Conservation (phyloP, 2,888 invertebrate species). For the Philhelius pedissequus region DNA sequence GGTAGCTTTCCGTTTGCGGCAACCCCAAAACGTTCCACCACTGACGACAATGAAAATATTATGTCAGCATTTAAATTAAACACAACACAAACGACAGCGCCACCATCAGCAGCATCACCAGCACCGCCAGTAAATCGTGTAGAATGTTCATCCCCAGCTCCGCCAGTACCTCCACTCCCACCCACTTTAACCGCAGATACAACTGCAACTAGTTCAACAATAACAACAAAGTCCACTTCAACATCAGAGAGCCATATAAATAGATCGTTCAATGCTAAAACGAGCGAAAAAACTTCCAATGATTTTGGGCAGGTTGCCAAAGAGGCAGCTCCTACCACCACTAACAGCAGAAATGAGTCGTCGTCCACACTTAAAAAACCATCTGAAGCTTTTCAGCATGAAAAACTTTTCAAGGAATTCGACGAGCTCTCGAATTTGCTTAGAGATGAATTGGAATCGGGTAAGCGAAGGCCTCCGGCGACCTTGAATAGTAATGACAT, state of each 20-base stretch:
- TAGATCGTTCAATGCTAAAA: constrained; percentile 59
- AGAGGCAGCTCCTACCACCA: constrained; percentile 71
- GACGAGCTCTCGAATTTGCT: constrained; percentile 77
- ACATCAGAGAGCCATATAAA: constrained; percentile 67
- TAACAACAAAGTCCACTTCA: constrained; percentile 63
- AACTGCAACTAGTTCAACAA: constrained; percentile 45
- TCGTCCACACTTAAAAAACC: constrained; percentile 47
- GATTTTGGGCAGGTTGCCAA: constrained; percentile 79
- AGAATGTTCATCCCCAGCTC: constrained; percentile 50
- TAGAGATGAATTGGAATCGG: constrained; percentile 74
- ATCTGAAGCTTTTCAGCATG: constrained; percentile 72
- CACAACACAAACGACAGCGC: constrained; percentile 64
- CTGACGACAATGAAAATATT: constrained; percentile 70
- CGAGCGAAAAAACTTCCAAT: constrained; percentile 69
- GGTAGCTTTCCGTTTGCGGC: constrained; percentile 39
- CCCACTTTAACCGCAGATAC: constrained; percentile 25
- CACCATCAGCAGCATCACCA: constrained; percentile 55
- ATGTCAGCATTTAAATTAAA: constrained; percentile 78
- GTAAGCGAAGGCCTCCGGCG: constrained; percentile 70
- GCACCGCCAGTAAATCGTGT: constrained; percentile 52
- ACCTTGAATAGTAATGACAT: constrained; percentile 39
- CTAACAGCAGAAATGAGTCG: constrained; percentile 66
- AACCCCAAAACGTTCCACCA: neutral
- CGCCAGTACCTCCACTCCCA: constrained; percentile 54
- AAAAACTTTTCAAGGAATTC: constrained; percentile 78